Evolutionary conservation across 2,888 invertebrate genomes (phyloP).

Genomic region (Phortica magna): DNA sequence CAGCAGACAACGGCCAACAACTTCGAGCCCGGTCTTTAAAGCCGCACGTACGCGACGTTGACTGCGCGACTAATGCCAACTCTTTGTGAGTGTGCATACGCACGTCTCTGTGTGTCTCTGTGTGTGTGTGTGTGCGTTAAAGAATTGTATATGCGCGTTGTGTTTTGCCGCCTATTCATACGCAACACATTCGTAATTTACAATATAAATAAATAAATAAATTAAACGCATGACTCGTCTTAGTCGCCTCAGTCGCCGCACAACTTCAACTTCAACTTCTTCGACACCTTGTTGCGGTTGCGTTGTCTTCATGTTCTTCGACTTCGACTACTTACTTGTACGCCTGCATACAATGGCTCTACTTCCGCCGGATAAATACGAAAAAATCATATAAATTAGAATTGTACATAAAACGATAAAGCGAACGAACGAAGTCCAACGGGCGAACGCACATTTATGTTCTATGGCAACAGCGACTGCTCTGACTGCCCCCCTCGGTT

Average conservation of each 20-base stretch:
- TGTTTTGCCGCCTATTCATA: neutral
- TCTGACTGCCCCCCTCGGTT: neutral
- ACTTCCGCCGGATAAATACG: slow-evolving; percentile 74
- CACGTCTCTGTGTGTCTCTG: neutral
- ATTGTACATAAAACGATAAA: slow-evolving; percentile 34
- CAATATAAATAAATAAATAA: slow-evolving; percentile 61
- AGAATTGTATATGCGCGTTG: neutral
- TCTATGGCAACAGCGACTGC: neutral
- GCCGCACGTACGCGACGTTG: slow-evolving; percentile 59
- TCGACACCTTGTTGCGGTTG: neutral
- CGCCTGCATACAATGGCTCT: slow-evolving; percentile 51
- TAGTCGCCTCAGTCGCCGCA: neutral
- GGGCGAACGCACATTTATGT: slow-evolving; percentile 40
- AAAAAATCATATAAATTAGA: slow-evolving; percentile 65
- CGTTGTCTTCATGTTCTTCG: slow-evolving; percentile 1
- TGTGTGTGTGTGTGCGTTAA: neutral
- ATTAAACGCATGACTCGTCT: slow-evolving; percentile 41
- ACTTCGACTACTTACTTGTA: neutral
- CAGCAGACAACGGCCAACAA: slow-evolving; percentile 50
- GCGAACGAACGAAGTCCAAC: neutral
- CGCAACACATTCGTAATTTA: slow-evolving; percentile 67
- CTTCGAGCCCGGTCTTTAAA: slow-evolving; percentile 35
- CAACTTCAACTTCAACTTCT: neutral
- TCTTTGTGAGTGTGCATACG: neutral
- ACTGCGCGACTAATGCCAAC: neutral